Percentiles rank a stretch among this genome's conserved stretches.
Evolutionary conservation across 2,888 invertebrate species (phyloP).

Genomic region (Orthosia cruda): DNA sequence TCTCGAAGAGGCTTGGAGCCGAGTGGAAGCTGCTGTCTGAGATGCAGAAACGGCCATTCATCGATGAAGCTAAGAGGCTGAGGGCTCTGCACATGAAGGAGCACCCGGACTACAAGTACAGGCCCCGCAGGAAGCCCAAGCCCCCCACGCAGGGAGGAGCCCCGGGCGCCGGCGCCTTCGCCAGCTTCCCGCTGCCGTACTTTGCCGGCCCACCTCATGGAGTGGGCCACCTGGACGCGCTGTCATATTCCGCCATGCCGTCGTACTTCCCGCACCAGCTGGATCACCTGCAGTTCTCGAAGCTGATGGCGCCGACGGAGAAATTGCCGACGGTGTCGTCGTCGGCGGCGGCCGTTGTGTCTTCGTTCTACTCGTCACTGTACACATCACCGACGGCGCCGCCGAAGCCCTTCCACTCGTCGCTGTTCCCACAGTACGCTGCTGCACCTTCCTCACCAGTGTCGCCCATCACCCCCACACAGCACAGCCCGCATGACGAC

Average conservation of each 20-base stretch:
- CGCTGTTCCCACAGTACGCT: slow-evolving; percentile 91
- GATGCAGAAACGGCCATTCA: slow-evolving; percentile 97
- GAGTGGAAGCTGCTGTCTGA: slow-evolving; percentile 98
- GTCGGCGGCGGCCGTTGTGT: slow-evolving; percentile 92
- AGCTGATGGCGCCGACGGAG: slow-evolving; percentile 90
- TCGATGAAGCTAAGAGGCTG: slow-evolving; percentile 98
- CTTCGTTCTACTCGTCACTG: slow-evolving; percentile 94
- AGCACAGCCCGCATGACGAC: slow-evolving; percentile 91
- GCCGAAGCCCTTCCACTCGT: slow-evolving; percentile 90
- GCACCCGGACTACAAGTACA: slow-evolving; percentile 97
- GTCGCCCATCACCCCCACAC: slow-evolving; percentile 86
- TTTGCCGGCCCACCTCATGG: slow-evolving; percentile 93
- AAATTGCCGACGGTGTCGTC: slow-evolving; percentile 88
- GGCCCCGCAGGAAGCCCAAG: slow-evolving; percentile 96
- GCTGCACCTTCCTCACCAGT: slow-evolving; percentile 88
- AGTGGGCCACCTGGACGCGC: slow-evolving; percentile 91
- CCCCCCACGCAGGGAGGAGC: slow-evolving; percentile 92
- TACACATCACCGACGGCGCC: slow-evolving; percentile 92
- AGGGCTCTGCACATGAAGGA: slow-evolving; percentile 97
- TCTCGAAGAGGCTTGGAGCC: slow-evolving; percentile 97
- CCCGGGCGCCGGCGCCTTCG: slow-evolving; percentile 91
- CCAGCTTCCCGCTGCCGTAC: slow-evolving; percentile 93
- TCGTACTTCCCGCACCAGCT: slow-evolving; percentile 96
- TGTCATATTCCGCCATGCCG: slow-evolving; percentile 93
- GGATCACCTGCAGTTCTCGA: slow-evolving; percentile 93